Conservation (phyloP, 2,888 invertebrate species). For the Drosophila anceps region DNA sequence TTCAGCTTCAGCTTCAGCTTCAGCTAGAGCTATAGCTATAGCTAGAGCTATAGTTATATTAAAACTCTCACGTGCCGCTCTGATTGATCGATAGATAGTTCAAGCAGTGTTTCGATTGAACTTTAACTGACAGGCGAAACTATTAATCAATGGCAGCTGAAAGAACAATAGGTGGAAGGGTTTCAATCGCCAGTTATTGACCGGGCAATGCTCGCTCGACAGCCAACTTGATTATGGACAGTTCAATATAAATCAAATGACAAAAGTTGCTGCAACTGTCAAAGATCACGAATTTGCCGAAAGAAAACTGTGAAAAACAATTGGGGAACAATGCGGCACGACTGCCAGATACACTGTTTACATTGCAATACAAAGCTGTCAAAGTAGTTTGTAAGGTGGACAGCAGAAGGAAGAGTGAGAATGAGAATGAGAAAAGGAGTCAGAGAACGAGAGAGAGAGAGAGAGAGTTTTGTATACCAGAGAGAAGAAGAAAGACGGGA, state of each 20-base stretch:
- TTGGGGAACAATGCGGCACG: background rate
- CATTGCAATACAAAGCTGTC: too few species aligned
- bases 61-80: slow-evolving; percentile 13
- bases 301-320: too few species aligned
- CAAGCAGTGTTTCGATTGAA: slow-evolving; percentile 6
- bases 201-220: background rate
- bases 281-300: background rate
- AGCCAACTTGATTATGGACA: background rate
- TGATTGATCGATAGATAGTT: slow-evolving; percentile 30
- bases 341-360: too few species aligned
- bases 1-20: background rate
- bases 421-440: background rate
- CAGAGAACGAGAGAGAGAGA: background rate
- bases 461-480: background rate
- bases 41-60: background rate
- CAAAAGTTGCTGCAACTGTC: background rate
- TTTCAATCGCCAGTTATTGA: background rate
- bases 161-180: slow-evolving; percentile 1
- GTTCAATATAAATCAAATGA: background rate
- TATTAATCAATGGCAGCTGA: slow-evolving; percentile 13
- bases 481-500: background rate
- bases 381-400: too few species aligned
- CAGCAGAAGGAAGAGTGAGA: too few species aligned
- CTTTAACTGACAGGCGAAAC: slow-evolving; percentile 1
- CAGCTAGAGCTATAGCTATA: background rate